Conservation (phyloP, 2,113 vertebrate species). For the Cygnus buccinator region DNA sequence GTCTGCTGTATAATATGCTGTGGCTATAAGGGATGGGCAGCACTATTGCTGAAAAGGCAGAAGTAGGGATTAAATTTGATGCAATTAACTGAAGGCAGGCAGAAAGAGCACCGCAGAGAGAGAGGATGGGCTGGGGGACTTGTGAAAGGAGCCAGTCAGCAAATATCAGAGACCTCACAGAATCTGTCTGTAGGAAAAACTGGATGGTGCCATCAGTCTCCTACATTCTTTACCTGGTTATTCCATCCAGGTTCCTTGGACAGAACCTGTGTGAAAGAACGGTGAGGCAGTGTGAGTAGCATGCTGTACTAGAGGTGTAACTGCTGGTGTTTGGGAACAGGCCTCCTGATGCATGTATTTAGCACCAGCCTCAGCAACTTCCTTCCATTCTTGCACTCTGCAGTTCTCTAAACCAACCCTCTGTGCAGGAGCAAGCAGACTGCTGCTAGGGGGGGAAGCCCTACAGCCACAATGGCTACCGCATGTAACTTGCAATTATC, state of each 20-base stretch:
- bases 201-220: neutral
- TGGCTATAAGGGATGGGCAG: neutral
- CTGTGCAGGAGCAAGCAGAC: neutral
- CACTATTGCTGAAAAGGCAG: neutral
- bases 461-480: neutral
- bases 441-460: neutral
- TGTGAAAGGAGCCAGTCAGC: neutral
- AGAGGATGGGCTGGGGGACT: neutral
- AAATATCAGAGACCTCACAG: neutral
- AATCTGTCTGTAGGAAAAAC: neutral
- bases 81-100: neutral
- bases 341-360: neutral
- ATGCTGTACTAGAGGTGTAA: neutral
- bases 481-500: neutral
- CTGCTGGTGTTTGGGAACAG: neutral
- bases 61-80: neutral
- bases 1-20: accelerated
- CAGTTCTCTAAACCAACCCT: neutral
- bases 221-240: neutral
- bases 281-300: neutral
- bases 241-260: neutral
- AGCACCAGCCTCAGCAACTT: neutral
- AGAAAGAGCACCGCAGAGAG: neutral
- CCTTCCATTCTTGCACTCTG: neutral
- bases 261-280: neutral